These are phyloP conservation scores for Pogoniulus pusillus DNA, from an alignment of 2,797 vertebrate species.

Conservation along the genomic window DNA sequence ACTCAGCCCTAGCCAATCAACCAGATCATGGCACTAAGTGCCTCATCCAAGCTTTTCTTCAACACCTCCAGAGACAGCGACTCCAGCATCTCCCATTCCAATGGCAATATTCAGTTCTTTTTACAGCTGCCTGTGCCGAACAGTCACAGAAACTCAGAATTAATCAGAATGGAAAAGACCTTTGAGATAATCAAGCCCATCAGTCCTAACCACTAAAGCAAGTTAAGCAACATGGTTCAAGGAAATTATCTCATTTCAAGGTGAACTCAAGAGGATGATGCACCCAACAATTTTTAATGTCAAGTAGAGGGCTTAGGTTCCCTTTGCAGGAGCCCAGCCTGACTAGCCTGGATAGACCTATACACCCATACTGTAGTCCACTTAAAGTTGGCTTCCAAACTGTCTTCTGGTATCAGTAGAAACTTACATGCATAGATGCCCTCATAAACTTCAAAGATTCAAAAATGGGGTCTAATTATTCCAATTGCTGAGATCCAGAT, in stretches of 20 bases:
- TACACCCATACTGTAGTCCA: background rate
- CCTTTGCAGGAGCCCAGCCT: fast-evolving
- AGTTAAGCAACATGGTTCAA: background rate
- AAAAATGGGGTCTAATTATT: background rate
- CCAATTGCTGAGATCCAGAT: background rate
- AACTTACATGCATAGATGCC: background rate
- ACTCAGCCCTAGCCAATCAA: too few relatives aligned
- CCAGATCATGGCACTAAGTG: too few relatives aligned
- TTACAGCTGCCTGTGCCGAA: background rate
- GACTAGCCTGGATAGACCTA: background rate
- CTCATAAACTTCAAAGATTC: background rate
- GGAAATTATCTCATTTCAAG: background rate
- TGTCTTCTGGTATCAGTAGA: background rate
- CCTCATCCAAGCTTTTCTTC: too few relatives aligned
- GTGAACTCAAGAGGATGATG: background rate
- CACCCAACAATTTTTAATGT: background rate
- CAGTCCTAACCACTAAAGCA: background rate
- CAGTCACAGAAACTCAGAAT: too few relatives aligned
- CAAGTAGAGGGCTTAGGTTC: background rate
- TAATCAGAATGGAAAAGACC: too few relatives aligned
- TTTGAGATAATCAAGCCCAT: too few relatives aligned
- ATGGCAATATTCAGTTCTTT: background rate
- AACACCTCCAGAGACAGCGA: too few relatives aligned
- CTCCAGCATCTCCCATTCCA: too few relatives aligned
- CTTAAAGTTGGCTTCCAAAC: background rate